These are phyloP conservation scores for Gortyna flavago DNA, from an alignment of 2,888 invertebrate genomes.

Conservation along the genomic window DNA sequence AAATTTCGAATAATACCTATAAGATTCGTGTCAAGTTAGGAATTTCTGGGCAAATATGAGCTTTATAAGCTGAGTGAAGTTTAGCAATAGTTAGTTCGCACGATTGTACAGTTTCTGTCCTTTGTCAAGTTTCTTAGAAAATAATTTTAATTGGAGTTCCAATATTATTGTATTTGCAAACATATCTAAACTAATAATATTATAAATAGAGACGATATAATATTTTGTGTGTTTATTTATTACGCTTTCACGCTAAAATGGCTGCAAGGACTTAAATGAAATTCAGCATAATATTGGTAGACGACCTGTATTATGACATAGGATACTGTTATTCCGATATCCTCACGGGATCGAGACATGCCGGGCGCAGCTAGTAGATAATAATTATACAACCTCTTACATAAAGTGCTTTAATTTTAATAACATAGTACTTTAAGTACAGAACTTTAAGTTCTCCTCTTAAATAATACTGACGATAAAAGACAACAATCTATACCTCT, in stretches of 20 bases:
- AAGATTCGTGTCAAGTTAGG: conserved; percentile 17
- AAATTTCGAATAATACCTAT: conserved; percentile 28
- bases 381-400: too few relatives aligned
- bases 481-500: too few relatives aligned
- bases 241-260: not conserved
- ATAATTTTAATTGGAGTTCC: conserved; percentile 3
- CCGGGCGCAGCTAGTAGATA: not conserved
- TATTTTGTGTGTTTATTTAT: not conserved
- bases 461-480: not conserved
- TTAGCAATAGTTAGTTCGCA: not conserved
- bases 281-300: too few relatives aligned
- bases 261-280: not conserved
- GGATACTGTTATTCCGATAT: not conserved
- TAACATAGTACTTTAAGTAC: not conserved
- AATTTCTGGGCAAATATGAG: conserved; percentile 34
- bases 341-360: not conserved
- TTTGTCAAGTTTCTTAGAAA: conserved; percentile 4
- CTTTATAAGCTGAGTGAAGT: conserved; percentile 14
- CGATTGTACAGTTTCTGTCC: not conserved
- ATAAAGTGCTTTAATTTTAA: not conserved
- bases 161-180: too few relatives aligned
- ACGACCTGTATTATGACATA: not conserved
- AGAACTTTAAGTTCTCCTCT: not conserved
- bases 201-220: not conserved
- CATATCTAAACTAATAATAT: not conserved